A percentile compares a stretch with the other conserved stretches of the same genome.
Evolutionary conservation across 2,113 vertebrate genomes (phyloP).

Genomic region (Bettongia penicillata): DNA sequence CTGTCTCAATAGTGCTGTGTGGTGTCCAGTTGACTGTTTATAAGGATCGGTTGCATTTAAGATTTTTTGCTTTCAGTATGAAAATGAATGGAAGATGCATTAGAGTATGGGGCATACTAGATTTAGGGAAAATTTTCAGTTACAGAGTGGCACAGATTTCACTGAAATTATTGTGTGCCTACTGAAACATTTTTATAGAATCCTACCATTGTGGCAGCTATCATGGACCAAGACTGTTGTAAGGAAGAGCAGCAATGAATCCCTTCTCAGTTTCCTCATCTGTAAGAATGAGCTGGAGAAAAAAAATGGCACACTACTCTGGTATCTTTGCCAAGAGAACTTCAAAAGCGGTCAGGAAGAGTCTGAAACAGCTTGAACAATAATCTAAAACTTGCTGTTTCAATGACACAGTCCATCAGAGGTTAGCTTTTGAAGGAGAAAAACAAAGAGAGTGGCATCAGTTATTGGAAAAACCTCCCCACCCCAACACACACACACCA

Average conservation of each 20-base stretch:
- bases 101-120: not conserved
- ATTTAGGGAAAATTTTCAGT: not conserved
- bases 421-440: not conserved
- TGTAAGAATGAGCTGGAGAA: not conserved
- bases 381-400: not conserved
- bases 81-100: not conserved
- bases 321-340: not conserved
- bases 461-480: not conserved
- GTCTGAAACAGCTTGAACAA: not conserved
- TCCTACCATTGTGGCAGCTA: not conserved
- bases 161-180: not conserved
- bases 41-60: not conserved
- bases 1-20: conserved; percentile 61
- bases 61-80: not conserved
- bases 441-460: not conserved
- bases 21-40: conserved; percentile 4
- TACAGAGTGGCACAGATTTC: not conserved
- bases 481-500: not conserved
- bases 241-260: not conserved
- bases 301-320: not conserved
- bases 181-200: not conserved
- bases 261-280: not conserved
- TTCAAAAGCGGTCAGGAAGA: not conserved
- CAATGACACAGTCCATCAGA: not conserved
- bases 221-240: not conserved